phyloP scores from a whole-genome alignment of 2,113 vertebrate species.

The Cacatua alba region DNA sequence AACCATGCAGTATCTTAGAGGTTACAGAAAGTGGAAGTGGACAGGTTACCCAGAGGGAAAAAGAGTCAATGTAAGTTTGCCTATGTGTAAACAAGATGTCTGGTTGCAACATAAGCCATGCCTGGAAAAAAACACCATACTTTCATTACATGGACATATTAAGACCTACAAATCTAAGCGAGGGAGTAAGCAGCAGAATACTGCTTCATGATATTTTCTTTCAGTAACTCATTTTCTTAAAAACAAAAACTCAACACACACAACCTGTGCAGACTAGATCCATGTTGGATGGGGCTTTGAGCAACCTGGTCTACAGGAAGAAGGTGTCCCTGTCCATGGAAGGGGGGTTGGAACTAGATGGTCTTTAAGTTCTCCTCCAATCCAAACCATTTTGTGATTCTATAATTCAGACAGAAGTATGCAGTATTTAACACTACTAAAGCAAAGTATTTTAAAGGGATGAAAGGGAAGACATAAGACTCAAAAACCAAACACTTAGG shows the following conservation, averaged over 20 bases:
- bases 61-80: neutral
- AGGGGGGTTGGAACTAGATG: neutral
- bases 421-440: too few relatives aligned
- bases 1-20: neutral
- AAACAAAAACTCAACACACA: neutral
- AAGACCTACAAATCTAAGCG: neutral
- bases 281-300: neutral
- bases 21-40: neutral
- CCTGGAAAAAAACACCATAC: neutral
- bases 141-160: rapidly evolving
- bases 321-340: neutral
- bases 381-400: neutral
- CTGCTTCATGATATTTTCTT: neutral
- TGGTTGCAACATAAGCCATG: neutral
- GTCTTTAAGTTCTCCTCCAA: neutral
- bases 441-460: neutral
- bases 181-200: neutral
- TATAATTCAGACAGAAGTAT: neutral
- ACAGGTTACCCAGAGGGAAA: neutral
- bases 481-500: neutral
- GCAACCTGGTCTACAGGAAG: neutral
- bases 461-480: neutral
- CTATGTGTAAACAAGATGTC: neutral
- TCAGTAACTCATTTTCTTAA: rapidly evolving
- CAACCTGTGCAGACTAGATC: neutral